phyloP scores from a whole-genome alignment of 2,888 invertebrate species.

The Diabrotica balteata region DNA sequence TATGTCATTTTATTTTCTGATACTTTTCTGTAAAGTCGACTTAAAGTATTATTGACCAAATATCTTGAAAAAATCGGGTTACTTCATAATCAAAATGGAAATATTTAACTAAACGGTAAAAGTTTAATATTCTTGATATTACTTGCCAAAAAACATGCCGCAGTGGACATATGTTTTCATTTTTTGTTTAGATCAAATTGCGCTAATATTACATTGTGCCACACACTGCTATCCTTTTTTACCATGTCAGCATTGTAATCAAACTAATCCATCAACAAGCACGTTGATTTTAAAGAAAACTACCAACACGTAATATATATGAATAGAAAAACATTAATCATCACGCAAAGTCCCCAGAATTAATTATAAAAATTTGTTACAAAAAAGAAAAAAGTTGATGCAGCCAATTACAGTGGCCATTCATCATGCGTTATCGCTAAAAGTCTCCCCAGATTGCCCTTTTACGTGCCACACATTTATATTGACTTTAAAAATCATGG shows the following conservation, averaged over 20 bases:
- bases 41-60: no score
- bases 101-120: no score
- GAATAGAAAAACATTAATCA: constrained; percentile 36
- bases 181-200: no score
- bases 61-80: no score
- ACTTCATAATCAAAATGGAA: no score
- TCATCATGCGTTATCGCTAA: constrained; percentile 56
- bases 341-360: constrained; percentile 24
- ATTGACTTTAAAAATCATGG: constrained; percentile 36
- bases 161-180: no score
- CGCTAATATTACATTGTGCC: not conserved
- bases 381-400: constrained; percentile 32
- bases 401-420: constrained; percentile 55
- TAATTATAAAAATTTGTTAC: constrained; percentile 36
- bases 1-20: no score
- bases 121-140: no score
- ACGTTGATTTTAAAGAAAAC: constrained; percentile 28
- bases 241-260: constrained; percentile 17
- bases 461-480: constrained; percentile 51
- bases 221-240: constrained; percentile 1
- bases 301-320: constrained; percentile 32
- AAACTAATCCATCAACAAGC: constrained; percentile 29
- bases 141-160: no score
- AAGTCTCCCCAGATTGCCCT: constrained; percentile 50
- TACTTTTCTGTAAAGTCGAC: no score